Evolutionary conservation across 1,140 invertebrate species (phyloP).

Genomic region (Trigoniulus corallinus): DNA sequence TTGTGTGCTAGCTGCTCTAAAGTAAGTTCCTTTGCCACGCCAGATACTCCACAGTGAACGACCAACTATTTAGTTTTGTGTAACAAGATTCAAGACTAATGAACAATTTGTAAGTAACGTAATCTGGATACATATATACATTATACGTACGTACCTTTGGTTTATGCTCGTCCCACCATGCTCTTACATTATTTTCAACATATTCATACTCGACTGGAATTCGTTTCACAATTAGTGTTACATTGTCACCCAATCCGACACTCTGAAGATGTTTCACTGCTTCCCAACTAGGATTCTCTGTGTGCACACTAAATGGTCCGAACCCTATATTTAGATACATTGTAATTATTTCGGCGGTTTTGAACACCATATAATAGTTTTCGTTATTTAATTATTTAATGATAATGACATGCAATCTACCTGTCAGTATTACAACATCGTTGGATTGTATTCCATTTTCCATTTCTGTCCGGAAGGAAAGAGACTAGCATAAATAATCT

Average conservation of each 20-base stretch:
- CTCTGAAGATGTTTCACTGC: conserved; percentile 41
- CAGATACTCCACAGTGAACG: conserved; percentile 34
- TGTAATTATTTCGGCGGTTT: too few species aligned
- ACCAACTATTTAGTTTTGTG: too few species aligned
- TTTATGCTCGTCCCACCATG: conserved; percentile 42
- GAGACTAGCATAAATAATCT: too few species aligned
- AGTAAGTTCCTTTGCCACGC: conserved; percentile 28
- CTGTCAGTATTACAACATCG: too few species aligned
- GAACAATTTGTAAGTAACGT: not conserved
- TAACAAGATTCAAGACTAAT: too few species aligned
- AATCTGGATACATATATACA: not conserved
- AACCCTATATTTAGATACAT: conserved; percentile 44
- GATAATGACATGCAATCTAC: too few species aligned
- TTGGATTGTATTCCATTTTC: too few species aligned
- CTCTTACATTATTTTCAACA: conserved; percentile 38
- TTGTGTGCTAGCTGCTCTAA: conserved; percentile 31
- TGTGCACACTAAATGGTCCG: conserved; percentile 48
- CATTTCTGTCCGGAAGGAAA: too few species aligned
- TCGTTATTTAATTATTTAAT: too few species aligned
- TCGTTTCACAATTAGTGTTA: conserved; percentile 20
- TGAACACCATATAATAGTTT: too few species aligned
- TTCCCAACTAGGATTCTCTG: conserved; percentile 59
- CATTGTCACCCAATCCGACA: conserved; percentile 20
- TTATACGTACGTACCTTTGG: conserved; percentile 45
- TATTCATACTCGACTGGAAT: conserved; percentile 47